phyloP scores from a whole-genome alignment of 1,140 invertebrate species.

The Cydia strobilella region DNA sequence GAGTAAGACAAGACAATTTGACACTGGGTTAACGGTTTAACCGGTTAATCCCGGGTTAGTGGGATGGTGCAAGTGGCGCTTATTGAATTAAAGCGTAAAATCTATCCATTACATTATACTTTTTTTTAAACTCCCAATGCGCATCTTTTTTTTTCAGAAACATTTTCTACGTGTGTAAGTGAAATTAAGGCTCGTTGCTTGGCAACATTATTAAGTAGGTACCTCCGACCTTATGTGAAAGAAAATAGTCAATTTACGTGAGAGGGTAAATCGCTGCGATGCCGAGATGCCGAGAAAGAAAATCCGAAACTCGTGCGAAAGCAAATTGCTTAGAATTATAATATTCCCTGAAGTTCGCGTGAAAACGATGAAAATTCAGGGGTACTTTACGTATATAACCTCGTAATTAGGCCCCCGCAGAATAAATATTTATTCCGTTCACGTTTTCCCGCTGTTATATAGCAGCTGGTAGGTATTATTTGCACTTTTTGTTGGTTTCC shows the following conservation, averaged over 20 bases:
- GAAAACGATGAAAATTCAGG: slow-evolving; percentile 33
- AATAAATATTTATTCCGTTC: slow-evolving; percentile 30
- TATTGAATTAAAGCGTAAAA: too few relatives aligned
- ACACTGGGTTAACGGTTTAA: too few relatives aligned
- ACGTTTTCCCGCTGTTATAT: slow-evolving; percentile 9
- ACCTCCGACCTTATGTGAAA: slow-evolving; percentile 20
- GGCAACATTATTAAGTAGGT: slow-evolving; percentile 3
- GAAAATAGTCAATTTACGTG: slow-evolving; percentile 36
- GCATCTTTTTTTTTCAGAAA: too few relatives aligned
- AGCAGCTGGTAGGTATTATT: slow-evolving; percentile 1
- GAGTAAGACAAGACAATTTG: too few relatives aligned
- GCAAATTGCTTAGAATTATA: slow-evolving; percentile 37
- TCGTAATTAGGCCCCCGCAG: slow-evolving; percentile 13
- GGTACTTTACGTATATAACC: slow-evolving; percentile 31
- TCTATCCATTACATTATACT: too few relatives aligned
- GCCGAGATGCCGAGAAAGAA: slow-evolving; percentile 35
- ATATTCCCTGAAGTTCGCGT: neutral
- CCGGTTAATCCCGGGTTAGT: too few relatives aligned
- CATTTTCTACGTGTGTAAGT: neutral
- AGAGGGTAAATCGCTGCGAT: slow-evolving; percentile 34
- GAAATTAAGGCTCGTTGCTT: neutral
- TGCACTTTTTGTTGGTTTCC: slow-evolving; percentile 17
- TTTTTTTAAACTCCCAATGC: too few relatives aligned
- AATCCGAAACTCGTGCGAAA: slow-evolving; percentile 35
- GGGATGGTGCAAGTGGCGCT: too few relatives aligned